These are phyloP conservation scores for Fistularia tabacaria DNA, from an alignment of 2,797 vertebrate genomes.

Conservation along the genomic window DNA sequence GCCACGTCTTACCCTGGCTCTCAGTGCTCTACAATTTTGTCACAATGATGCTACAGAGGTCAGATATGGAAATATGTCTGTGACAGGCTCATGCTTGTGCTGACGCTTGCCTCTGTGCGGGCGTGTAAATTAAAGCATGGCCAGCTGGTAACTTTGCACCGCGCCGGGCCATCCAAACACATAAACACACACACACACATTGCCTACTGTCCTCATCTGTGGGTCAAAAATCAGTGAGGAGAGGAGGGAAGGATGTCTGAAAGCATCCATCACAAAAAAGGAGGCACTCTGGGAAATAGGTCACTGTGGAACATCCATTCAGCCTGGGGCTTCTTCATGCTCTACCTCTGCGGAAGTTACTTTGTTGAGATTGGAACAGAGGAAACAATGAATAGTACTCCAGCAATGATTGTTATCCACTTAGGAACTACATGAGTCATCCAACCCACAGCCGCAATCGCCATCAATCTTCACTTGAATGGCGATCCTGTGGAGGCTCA, in stretches of 20 bases:
- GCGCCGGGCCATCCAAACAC: background rate
- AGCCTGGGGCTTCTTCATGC: slow-evolving; percentile 23
- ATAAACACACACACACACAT: slow-evolving; percentile 13
- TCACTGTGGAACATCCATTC: slow-evolving; percentile 26
- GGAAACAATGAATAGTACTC: slow-evolving; percentile 1
- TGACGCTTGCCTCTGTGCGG: slow-evolving; percentile 1
- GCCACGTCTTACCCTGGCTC: too few species aligned
- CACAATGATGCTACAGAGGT: slow-evolving; percentile 3
- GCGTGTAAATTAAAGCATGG: slow-evolving; percentile 13
- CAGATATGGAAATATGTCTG: slow-evolving; percentile 7
- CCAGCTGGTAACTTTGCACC: slow-evolving; percentile 16
- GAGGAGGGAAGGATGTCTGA: slow-evolving; percentile 38
- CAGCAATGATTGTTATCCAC: background rate
- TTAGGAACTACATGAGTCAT: too few species aligned
- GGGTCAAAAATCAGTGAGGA: slow-evolving; percentile 7
- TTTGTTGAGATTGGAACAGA: slow-evolving; percentile 4
- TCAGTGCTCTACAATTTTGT: background rate
- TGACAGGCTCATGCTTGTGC: slow-evolving; percentile 2
- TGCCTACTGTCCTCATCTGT: slow-evolving; percentile 16
- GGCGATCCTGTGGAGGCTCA: too few species aligned
- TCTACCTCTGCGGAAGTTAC: slow-evolving; percentile 35
- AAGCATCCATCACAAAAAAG: slow-evolving; percentile 56
- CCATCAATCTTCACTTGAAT: too few species aligned
- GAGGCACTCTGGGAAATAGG: slow-evolving; percentile 51
- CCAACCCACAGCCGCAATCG: background rate